Percentiles rank a stretch among this genome's conserved stretches.
Conservation (phyloP, 2,797 vertebrate genomes). For the Eremophila alpestris region DNA sequence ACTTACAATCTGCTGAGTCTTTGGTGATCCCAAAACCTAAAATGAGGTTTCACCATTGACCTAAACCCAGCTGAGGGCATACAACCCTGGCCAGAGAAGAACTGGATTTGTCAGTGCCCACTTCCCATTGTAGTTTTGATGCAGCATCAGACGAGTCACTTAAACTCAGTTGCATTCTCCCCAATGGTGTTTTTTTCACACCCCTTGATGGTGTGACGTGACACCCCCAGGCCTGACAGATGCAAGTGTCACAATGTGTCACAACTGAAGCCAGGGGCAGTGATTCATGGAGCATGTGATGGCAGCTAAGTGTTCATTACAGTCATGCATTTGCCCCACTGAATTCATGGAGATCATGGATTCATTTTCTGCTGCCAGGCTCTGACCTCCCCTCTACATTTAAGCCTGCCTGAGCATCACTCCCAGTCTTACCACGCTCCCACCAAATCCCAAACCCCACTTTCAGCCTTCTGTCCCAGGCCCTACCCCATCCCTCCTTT, state of each 20-base stretch:
- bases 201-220: neutral
- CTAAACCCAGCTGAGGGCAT: neutral
- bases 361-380: neutral
- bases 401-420: neutral
- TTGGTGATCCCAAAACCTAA: neutral
- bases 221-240: neutral
- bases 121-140: neutral
- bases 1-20: neutral
- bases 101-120: rapidly evolving
- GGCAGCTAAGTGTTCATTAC: neutral
- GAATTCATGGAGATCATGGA: neutral
- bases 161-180: neutral
- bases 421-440: neutral
- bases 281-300: neutral
- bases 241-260: neutral
- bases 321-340: neutral
- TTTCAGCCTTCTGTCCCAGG: neutral
- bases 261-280: neutral
- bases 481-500: neutral
- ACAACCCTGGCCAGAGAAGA: neutral
- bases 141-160: neutral
- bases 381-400: neutral
- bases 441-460: neutral
- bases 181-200: neutral
- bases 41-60: neutral